Conservation (phyloP, 2,113 vertebrate species). For the Laticauda colubrina region DNA sequence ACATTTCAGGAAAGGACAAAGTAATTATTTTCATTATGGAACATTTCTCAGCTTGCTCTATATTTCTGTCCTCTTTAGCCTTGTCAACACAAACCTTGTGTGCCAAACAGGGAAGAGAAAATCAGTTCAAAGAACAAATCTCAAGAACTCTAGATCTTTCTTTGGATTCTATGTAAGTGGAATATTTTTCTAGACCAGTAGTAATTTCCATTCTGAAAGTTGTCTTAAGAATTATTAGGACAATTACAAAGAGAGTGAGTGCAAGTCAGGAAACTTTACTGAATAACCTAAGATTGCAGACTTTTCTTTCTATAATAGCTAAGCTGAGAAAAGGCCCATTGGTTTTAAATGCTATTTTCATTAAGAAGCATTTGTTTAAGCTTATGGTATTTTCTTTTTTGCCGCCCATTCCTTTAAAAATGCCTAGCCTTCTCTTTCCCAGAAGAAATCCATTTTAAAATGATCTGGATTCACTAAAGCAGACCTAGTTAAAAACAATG, state of each 20-base stretch:
- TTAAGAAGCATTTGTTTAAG: neutral
- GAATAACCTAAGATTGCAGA: neutral
- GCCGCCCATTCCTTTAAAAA: neutral
- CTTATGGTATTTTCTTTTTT: neutral
- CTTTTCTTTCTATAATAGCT: neutral
- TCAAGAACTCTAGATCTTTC: neutral
- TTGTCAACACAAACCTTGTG: neutral
- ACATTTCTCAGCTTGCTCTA: slow-evolving; percentile 35
- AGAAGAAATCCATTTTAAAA: neutral
- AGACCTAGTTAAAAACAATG: neutral
- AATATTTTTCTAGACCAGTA: neutral
- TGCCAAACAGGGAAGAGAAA: slow-evolving; percentile 1
- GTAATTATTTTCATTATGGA: slow-evolving; percentile 50
- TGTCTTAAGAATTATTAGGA: too few species aligned
- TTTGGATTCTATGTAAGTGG: neutral
- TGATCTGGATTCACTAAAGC: neutral
- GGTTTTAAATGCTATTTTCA: neutral
- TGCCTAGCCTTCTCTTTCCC: neutral
- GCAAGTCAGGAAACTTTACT: neutral
- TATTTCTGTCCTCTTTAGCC: slow-evolving; percentile 38
- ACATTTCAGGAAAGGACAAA: slow-evolving; percentile 49
- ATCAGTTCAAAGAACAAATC: neutral
- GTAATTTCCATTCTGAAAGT: neutral
- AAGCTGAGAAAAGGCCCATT: neutral
- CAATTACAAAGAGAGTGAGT: neutral